Base-by-base conservation (phyloP, 2,113 vertebrate species). In the Sula dactylatra region DNA sequence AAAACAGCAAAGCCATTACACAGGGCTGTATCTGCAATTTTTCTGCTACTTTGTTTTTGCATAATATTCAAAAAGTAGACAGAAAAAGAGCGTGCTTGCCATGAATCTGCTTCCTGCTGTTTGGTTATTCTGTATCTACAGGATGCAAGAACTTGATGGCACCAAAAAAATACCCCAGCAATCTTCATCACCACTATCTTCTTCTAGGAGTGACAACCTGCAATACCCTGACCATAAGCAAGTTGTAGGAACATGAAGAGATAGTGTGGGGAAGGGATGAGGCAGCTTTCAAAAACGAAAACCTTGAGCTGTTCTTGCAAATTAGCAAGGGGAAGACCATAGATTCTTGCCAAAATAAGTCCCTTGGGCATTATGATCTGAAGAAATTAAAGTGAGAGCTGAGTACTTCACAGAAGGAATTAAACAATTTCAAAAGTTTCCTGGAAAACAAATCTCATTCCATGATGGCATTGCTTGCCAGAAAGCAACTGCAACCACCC, bases 71-170 rank as follows among this genome's bases (percentile, higher is more conserved):
- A 62, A 86, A 93, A 76, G 85, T 38, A 70, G 40, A 66, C 74
- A 69, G 56, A 58, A 88, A 69, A 92, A 86, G 44, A 90, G 17
- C 32, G 58, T 45, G 50, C 78, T 94, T 97, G 88, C 93, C 90
- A 92, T 66, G 90, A 90, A 95, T 93, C 92, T 92, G 64, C 47
- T 95, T 94, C 94, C 88, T 96, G 83, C 42, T 90, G 4, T 80
- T 93, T 84, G 59, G 38, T 81, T 74, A 81, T n/a, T 78, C 44
- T 55, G 0, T 95, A 94, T 95, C 86, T 90, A 81, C 83, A 90
- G 93, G 90, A 92, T 94, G 88, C 85, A 93, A 81, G 54, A 81
- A 86, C 62, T 88, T 74, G 67, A 91, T 56, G 64, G 49, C 62
- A 88, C 64, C 26, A 69, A 56, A 24, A 54, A 52, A 67, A 58